Conservation (phyloP, 2,113 vertebrate genomes). For the Vidua macroura region DNA sequence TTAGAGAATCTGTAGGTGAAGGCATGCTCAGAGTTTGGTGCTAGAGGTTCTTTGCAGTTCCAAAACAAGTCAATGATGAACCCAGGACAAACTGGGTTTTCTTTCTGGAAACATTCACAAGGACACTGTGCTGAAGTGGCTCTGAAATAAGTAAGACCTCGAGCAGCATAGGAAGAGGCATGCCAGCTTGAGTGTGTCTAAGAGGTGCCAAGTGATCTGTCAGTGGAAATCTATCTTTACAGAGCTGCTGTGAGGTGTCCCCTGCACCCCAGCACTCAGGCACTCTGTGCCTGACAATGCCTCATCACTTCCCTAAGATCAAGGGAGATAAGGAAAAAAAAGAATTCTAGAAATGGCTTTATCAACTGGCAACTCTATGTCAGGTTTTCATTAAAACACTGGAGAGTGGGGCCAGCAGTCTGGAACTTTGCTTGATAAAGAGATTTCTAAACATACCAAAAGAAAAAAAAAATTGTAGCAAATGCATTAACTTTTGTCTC, state of each 20-base stretch:
- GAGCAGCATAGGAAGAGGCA: background rate
- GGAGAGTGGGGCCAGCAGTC: background rate
- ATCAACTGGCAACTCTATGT: slow-evolving; percentile 37
- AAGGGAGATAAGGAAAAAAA: slow-evolving; percentile 60
- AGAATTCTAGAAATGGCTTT: slow-evolving; percentile 47
- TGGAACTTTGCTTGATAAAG: slow-evolving; percentile 61
- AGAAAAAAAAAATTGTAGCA: background rate
- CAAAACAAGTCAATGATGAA: background rate
- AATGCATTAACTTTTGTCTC: slow-evolving; percentile 68
- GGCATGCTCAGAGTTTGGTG: background rate
- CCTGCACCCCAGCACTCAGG: background rate
- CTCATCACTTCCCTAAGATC: slow-evolving; percentile 31
- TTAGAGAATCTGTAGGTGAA: background rate
- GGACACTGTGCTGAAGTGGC: background rate
- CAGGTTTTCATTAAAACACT: slow-evolving; percentile 63
- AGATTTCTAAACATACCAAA: slow-evolving; percentile 15
- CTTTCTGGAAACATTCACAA: background rate
- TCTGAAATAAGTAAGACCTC: background rate
- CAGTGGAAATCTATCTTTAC: background rate
- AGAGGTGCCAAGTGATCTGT: background rate
- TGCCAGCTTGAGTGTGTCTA: background rate
- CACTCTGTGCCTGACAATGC: background rate
- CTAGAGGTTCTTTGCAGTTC: background rate
- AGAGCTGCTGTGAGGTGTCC: background rate
- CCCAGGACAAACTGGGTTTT: background rate